These are phyloP conservation scores for Nymphalis polychloros DNA, from an alignment of 2,888 invertebrate species.

Conservation along the genomic window DNA sequence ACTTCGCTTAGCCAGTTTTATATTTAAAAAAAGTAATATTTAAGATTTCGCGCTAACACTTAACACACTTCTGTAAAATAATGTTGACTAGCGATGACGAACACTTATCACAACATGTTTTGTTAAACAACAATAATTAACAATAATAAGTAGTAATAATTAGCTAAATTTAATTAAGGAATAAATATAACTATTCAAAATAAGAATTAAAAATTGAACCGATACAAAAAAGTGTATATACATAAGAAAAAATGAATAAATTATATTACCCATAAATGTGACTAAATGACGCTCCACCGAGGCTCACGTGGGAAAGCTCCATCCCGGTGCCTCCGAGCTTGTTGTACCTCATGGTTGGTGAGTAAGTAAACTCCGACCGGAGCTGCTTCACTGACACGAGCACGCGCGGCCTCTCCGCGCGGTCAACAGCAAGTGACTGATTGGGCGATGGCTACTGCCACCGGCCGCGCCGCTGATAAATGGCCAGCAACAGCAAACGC, in stretches of 20 bases:
- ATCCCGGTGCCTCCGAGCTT: constrained; percentile 88
- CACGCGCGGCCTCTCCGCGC: constrained; percentile 19
- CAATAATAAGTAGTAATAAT: too few species aligned
- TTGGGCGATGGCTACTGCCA: background rate
- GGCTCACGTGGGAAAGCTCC: constrained; percentile 85
- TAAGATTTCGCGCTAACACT: background rate
- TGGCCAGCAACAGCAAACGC: background rate
- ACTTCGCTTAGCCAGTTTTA: background rate
- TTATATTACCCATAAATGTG: constrained; percentile 85
- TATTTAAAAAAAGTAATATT: background rate
- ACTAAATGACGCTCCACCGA: constrained; percentile 89
- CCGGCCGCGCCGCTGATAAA: background rate
- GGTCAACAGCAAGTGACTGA: constrained; percentile 11
- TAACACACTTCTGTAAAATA: background rate
- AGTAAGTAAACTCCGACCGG: background rate
- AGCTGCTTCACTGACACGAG: background rate
- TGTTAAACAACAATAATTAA: background rate
- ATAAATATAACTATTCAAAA: too few species aligned
- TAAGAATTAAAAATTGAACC: background rate
- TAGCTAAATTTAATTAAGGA: too few species aligned
- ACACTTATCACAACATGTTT: background rate
- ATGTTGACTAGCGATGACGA: background rate
- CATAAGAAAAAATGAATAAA: background rate
- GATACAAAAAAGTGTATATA: background rate
- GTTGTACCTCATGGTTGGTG: constrained; percentile 85